Evolutionary conservation across 1,140 invertebrate species (phyloP).

Genomic region (Solenopsis invicta): DNA sequence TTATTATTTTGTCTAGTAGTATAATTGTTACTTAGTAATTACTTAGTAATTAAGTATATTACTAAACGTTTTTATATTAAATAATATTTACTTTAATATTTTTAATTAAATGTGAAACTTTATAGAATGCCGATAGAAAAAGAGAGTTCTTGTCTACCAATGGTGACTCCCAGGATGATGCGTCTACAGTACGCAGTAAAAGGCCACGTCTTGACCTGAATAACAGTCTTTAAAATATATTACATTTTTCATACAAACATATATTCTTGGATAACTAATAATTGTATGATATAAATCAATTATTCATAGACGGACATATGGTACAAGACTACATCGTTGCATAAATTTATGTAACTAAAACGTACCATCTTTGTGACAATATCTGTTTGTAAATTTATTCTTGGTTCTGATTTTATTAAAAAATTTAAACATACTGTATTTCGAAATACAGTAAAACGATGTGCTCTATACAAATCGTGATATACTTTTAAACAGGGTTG

Average conservation of each 20-base stretch:
- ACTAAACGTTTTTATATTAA: not conserved
- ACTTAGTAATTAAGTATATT: not conserved
- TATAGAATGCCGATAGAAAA: conserved; percentile 84
- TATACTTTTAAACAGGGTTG: not conserved
- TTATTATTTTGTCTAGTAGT: not conserved
- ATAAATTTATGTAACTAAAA: conserved; percentile 10
- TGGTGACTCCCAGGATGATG: conserved; percentile 83
- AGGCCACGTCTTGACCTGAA: conserved; percentile 84
- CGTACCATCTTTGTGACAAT: not conserved
- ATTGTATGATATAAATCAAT: conserved; percentile 21
- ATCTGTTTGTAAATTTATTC: conserved; percentile 15
- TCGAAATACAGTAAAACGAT: not conserved
- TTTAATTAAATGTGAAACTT: conserved; percentile 30
- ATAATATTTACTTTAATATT: conserved; percentile 6
- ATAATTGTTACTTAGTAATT: conserved; percentile 2
- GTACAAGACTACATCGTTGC: not conserved
- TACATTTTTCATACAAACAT: conserved; percentile 54
- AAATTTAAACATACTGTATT: not conserved
- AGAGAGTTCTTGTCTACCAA: conserved; percentile 82
- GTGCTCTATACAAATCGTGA: not conserved
- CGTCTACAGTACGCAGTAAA: conserved; percentile 82
- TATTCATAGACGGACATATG: not conserved
- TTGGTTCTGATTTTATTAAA: not conserved
- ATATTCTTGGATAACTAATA: conserved; percentile 27
- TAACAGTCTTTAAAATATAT: conserved; percentile 78